Conservation (phyloP, 1,140 invertebrate genomes). For the Drosophila tropicalis region DNA sequence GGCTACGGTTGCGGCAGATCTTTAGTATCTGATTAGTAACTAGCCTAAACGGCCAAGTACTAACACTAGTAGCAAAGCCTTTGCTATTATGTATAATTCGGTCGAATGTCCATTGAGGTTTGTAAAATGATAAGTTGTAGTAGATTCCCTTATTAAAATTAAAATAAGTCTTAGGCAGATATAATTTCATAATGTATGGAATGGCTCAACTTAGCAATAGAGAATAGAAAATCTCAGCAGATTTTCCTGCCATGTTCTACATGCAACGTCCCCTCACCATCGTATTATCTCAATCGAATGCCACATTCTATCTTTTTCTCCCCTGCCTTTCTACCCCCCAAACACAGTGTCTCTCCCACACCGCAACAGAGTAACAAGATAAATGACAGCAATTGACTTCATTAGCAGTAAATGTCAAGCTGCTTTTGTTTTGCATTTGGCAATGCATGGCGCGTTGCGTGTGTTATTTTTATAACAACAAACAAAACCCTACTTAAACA, state of each 20-base stretch:
- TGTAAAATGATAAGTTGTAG: too few relatives aligned
- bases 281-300: conserved; percentile 12
- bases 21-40: too few relatives aligned
- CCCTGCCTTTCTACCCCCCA: background rate
- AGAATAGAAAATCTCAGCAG: conserved; percentile 31
- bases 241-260: conserved; percentile 22
- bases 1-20: too few relatives aligned
- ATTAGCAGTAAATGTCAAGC: conserved; percentile 77
- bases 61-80: too few relatives aligned
- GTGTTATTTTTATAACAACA: conserved; percentile 63
- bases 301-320: conserved; percentile 15
- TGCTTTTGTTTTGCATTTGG: conserved; percentile 26
- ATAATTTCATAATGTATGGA: too few relatives aligned
- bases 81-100: too few relatives aligned
- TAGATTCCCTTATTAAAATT: too few relatives aligned
- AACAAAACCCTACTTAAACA: conserved; percentile 45
- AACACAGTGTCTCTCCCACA: background rate
- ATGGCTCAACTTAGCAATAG: too few relatives aligned
- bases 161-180: too few relatives aligned
- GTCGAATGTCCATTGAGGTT: too few relatives aligned
- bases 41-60: too few relatives aligned
- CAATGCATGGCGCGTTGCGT: conserved; percentile 42
- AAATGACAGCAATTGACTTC: conserved; percentile 79
- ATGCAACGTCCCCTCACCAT: conserved; percentile 4
- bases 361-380: conserved; percentile 42